Base-by-base conservation (phyloP, 2,113 vertebrate genomes). In the Sialia sialis region DNA sequence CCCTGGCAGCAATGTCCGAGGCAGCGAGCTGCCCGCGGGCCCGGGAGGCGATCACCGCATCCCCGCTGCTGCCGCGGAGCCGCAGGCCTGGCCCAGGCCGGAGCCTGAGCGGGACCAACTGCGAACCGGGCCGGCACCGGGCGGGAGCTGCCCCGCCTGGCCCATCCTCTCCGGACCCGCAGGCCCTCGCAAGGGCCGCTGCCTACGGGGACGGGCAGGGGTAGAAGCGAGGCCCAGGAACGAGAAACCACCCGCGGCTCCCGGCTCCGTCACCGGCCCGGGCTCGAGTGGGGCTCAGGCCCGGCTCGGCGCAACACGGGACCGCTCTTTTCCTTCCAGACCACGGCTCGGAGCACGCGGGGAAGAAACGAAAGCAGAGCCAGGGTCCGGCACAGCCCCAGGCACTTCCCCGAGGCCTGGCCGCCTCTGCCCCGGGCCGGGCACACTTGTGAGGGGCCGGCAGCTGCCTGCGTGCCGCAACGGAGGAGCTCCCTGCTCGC, bases 21-120 rank as follows among this genome's bases (percentile, higher is more conserved):
- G 7, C 30, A 62, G 17, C 7, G 41, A 56, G 55, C 26, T 48
- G 38, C 22, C n/a, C 5, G 14, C 9, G 14, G 27, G 52, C 21
- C 32, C 41, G n/a, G n/a, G 55, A 74, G 63, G 34, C 2, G 9
- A 56, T 14, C 26, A 25, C 15, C 10, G 26, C 67, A 32, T 32
- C 21, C 32, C 32, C 12, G 6, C 64, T 54, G n/a, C n/a, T 11
- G 26, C 36, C 13, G 36, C 23, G 2, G 72, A 6, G 6, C 56
- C 17, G 41, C 70, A 15, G 62, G 56, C 72, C 89, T 5, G 41
- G n/a, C 56, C 44, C 51, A 2, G 60, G 36, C 18, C 29, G 11
- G 51, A 4, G 5, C 1, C 16, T 4, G 21, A 51, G 15, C 7
- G 4, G 29, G 7, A 58, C 15, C 13, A 10, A 4, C 39, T 18